Base-by-base conservation (phyloP, 2,888 invertebrate species). In the Galerucella nymphaeae region DNA sequence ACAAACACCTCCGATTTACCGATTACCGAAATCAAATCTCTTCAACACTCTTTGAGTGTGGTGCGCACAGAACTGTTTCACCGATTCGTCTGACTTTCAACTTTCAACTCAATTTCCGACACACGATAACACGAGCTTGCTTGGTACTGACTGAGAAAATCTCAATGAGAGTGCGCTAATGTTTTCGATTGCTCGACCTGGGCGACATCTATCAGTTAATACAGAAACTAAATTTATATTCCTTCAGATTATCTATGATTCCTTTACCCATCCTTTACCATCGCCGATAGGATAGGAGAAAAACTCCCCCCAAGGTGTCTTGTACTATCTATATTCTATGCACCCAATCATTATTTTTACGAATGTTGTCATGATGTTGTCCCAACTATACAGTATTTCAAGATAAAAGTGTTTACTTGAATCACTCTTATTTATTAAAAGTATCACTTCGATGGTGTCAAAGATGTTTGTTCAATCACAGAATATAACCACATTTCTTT, bases 1-100 rank as follows among this genome's bases (percentile, higher is more conserved):
- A 88, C 89, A 90, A 89, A 89, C 89, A 88, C 81, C 75, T 77
- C 78, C 75, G 75, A 77, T 79, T 71, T 74, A 78, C 78, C 75
- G 75, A 77, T 79, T 71, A 75, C 75, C 68, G 68, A 70, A 72
- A 69, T 67, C 71, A 76, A 70, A 72, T 76, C 78, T 71, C 80
- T 10, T 42, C 80, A 83, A 53, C 84, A 80, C 76, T 78, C 81
- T 83, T 80, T 82, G 79, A 75, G 81, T 72, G 84, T 83, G 82
- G 83, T 83, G 85, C 85, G 85, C 85, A 84, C 84, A 84, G 81
- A 84, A 86, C 86, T 86, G 83, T 10, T 42, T 53, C 53, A 53
- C 38, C 16, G 30, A 6, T 61, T n/a, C 18, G 30, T 81, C 83
- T 82, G 71, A 73, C 78, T 78, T 75, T 75, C 71, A 73, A 74